Conservation (phyloP, 2,113 vertebrate genomes). For the Gymnocephalus cernua region DNA sequence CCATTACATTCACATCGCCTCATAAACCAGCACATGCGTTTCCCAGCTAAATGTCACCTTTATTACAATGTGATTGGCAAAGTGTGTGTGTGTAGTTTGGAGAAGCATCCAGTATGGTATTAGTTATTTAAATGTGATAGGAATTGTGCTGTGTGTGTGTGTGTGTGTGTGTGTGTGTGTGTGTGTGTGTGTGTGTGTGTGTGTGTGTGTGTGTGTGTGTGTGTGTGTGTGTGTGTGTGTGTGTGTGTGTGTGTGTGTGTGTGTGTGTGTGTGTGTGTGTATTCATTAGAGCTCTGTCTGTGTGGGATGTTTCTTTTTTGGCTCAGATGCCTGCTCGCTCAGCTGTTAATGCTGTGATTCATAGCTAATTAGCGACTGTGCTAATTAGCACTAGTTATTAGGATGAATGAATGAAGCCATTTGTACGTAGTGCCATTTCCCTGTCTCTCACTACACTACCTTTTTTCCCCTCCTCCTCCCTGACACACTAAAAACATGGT, state of each 20-base stretch:
- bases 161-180: constrained; percentile 5
- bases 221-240: constrained; percentile 7
- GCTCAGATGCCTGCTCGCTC: constrained; percentile 60
- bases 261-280: constrained; percentile 8
- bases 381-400: constrained; percentile 81
- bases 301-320: constrained; percentile 54
- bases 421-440: constrained; percentile 43
- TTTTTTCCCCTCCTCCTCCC: constrained; percentile 31
- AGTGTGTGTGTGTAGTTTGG: constrained; percentile 35
- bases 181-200: constrained; percentile 6
- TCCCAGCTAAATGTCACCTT: constrained; percentile 45
- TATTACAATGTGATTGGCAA: constrained; percentile 18
- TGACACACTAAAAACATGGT: constrained; percentile 45
- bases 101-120: neutral
- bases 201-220: constrained; percentile 7
- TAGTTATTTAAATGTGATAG: constrained; percentile 50
- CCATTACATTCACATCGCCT: constrained; percentile 51
- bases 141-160: constrained; percentile 29
- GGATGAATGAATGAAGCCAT: constrained; percentile 67
- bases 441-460: constrained; percentile 35
- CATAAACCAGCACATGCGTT: constrained; percentile 58
- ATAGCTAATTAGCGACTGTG: constrained; percentile 81
- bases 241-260: constrained; percentile 8
- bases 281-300: neutral
- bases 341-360: constrained; percentile 80